Evolutionary conservation across 2,113 vertebrate genomes (phyloP).

Genomic region (Albula goreensis): DNA sequence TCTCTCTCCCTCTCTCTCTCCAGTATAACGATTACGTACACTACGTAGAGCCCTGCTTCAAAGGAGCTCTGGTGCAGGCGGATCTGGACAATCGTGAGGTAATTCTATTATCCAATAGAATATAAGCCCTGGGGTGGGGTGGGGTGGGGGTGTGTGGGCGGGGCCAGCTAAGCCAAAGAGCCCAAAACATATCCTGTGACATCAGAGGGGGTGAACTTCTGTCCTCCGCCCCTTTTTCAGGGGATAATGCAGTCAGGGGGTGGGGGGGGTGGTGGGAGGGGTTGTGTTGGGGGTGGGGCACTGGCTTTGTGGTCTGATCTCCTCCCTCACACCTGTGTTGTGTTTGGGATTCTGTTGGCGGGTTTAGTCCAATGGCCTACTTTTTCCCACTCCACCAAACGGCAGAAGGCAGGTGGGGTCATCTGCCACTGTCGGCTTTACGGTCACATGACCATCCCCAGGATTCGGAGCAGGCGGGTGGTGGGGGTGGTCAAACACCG

Average conservation of each 20-base stretch:
- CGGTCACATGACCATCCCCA: conserved; percentile 31
- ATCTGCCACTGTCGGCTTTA: conserved; percentile 46
- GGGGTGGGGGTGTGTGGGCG: no score
- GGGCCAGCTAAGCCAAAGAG: neutral
- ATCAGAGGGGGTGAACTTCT: conserved; percentile 17
- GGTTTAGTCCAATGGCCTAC: conserved; percentile 46
- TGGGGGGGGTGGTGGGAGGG: neutral
- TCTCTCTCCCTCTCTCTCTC: conserved; percentile 4
- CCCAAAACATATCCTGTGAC: neutral
- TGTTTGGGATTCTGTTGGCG: neutral
- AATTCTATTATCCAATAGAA: conserved; percentile 49
- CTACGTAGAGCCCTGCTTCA: conserved; percentile 93
- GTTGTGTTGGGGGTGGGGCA: neutral
- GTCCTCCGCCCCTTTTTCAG: neutral
- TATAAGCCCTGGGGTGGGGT: neutral
- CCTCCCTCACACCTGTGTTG: neutral
- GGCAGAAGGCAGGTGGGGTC: conserved; percentile 59
- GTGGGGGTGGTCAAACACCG: no score
- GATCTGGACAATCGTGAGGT: conserved; percentile 96
- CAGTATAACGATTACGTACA: conserved; percentile 93
- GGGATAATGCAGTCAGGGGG: no score
- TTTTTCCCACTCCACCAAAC: conserved; percentile 45
- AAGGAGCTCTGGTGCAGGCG: conserved; percentile 90
- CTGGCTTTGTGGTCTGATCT: conserved; percentile 13
- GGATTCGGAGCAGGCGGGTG: neutral